phyloP scores from a whole-genome alignment of 2,797 vertebrate species.

The Alfaro cultratus region DNA sequence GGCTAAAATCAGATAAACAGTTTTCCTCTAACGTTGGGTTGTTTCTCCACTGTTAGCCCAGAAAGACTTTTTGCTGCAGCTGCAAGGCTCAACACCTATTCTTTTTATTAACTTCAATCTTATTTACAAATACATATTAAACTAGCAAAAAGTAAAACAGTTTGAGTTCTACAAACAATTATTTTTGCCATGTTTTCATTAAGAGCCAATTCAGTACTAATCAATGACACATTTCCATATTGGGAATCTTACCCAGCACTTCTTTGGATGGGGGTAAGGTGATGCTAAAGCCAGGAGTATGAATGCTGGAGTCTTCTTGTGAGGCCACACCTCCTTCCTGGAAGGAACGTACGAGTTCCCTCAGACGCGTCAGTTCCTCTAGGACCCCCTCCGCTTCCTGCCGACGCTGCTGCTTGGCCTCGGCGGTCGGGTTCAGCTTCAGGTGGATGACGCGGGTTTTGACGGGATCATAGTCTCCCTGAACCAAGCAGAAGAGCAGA shows the following conservation, averaged over 20 bases:
- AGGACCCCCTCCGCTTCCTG: constrained; percentile 85
- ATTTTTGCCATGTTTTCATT: neutral
- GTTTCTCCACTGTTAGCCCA: neutral
- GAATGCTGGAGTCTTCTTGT: constrained; percentile 40
- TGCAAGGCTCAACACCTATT: neutral
- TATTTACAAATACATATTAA: neutral
- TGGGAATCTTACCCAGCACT: constrained; percentile 84
- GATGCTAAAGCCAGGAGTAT: constrained; percentile 69
- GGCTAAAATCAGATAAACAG: neutral
- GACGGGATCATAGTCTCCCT: constrained; percentile 92
- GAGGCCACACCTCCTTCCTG: constrained; percentile 77
- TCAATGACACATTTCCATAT: constrained; percentile 8
- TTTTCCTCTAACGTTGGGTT: neutral
- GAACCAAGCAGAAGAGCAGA: constrained; percentile 21
- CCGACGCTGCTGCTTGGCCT: constrained; percentile 86
- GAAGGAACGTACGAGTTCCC: constrained; percentile 82
- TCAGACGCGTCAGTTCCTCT: constrained; percentile 86
- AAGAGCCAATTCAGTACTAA: neutral
- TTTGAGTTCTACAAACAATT: neutral
- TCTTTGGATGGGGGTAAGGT: constrained; percentile 86
- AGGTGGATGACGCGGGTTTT: constrained; percentile 91
- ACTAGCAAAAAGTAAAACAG: neutral
- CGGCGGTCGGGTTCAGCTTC: constrained; percentile 86
- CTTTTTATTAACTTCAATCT: neutral
- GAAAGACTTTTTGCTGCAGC: neutral